Evolutionary conservation across 2,113 vertebrate species (phyloP).

Genomic region (Ciconia stormi): DNA sequence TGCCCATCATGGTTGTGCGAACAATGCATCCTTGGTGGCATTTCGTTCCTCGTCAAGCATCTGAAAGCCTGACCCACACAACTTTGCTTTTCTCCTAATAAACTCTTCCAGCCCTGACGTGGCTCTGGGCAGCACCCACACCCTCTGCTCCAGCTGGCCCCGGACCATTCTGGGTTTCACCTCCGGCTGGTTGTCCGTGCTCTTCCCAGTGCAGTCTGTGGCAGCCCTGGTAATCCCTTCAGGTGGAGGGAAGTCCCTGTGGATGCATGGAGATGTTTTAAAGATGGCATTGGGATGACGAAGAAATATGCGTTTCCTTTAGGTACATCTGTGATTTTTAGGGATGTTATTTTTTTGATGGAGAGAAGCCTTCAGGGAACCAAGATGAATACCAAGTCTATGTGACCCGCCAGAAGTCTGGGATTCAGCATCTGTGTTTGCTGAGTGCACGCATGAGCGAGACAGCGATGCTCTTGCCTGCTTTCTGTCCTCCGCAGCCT

Average conservation of each 20-base stretch:
- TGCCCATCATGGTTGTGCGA: neutral
- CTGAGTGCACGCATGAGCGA: rapidly evolving
- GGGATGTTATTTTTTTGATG: neutral
- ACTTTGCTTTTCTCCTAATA: neutral
- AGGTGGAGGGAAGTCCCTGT: neutral
- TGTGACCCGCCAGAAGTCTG: neutral
- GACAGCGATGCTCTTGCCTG: neutral
- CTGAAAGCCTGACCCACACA: neutral
- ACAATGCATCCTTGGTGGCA: neutral
- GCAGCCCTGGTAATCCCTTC: neutral
- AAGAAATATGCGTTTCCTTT: neutral
- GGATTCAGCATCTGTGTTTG: neutral
- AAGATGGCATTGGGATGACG: neutral
- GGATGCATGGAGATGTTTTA: neutral
- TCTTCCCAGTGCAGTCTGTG: neutral
- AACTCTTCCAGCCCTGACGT: neutral
- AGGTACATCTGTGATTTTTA: neutral
- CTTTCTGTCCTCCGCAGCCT: neutral
- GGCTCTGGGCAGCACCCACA: neutral
- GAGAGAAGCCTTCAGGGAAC: neutral
- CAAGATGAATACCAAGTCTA: neutral
- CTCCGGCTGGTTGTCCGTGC: rapidly evolving
- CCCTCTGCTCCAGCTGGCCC: neutral
- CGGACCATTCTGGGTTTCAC: neutral
- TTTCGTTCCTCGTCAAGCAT: neutral